Evolutionary conservation across 2,113 vertebrate genomes (phyloP).

Genomic region (Bucco capensis): DNA sequence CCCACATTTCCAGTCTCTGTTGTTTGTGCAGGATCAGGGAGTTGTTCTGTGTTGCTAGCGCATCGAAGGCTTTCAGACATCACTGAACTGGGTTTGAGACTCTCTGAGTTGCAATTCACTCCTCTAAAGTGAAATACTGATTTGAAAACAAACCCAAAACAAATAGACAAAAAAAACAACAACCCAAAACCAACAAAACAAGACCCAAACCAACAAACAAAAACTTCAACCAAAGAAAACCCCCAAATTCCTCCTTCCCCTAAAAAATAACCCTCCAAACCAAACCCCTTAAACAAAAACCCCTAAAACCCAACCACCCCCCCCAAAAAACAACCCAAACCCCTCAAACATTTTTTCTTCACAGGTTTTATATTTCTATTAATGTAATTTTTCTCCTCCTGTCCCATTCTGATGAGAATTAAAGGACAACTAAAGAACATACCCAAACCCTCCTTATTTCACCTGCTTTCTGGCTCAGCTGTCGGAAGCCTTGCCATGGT

Average conservation of each 20-base stretch:
- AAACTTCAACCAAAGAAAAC: too few relatives aligned
- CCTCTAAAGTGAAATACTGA: background rate
- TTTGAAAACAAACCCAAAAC: background rate
- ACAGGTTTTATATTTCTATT: background rate
- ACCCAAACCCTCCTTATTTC: rapidly evolving
- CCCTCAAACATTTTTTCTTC: background rate
- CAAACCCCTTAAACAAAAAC: background rate
- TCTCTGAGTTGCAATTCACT: background rate
- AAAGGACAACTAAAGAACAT: background rate
- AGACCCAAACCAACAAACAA: too few relatives aligned
- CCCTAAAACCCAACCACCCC: background rate
- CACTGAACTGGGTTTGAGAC: background rate
- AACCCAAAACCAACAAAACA: too few relatives aligned
- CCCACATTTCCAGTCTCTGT: background rate
- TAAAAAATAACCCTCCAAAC: too few relatives aligned
- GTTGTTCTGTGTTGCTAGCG: background rate
- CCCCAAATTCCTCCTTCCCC: too few relatives aligned
- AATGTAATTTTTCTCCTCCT: rapidly evolving
- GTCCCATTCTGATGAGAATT: too few relatives aligned
- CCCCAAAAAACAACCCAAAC: too few relatives aligned
- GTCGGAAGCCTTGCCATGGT: background rate
- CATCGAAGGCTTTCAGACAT: background rate
- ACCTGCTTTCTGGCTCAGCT: background rate
- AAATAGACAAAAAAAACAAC: too few relatives aligned
- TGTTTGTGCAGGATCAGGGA: background rate